Conservation (phyloP, 1,140 invertebrate species). For the Dryas iulia region DNA sequence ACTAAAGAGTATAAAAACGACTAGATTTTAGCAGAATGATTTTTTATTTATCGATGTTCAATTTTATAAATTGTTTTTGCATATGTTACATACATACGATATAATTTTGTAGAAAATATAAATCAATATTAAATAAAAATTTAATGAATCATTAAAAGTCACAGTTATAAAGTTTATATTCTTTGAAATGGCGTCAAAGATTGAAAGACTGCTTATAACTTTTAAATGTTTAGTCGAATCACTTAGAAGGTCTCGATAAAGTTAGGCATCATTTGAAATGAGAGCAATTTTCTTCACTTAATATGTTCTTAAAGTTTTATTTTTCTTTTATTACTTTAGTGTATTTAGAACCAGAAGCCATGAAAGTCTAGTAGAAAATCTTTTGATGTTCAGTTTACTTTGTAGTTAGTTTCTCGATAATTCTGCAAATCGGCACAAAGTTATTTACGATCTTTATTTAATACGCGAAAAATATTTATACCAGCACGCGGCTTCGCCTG, state of each 20-base stretch:
- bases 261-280: conserved; percentile 9
- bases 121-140: too few species aligned
- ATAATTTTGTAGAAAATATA: too few species aligned
- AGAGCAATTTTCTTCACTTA: conserved; percentile 16
- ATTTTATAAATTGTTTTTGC: too few species aligned
- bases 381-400: background rate
- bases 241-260: conserved; percentile 10
- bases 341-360: background rate
- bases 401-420: background rate
- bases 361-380: background rate
- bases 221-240: conserved; percentile 11
- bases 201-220: conserved; percentile 13
- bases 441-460: background rate
- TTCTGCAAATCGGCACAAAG: background rate
- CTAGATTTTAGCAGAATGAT: too few species aligned
- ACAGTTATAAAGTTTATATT: background rate
- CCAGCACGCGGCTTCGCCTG: too few species aligned
- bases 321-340: background rate
- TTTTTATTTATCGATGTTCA: too few species aligned
- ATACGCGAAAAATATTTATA: background rate
- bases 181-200: conserved; percentile 3
- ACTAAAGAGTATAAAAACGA: too few species aligned
- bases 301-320: conserved; percentile 11
- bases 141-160: too few species aligned
- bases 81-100: too few species aligned